A percentile compares a stretch with the other conserved stretches of the same genome.
Evolutionary conservation across 2,888 invertebrate species (phyloP).

Genomic region (Mimachlamys varia): DNA sequence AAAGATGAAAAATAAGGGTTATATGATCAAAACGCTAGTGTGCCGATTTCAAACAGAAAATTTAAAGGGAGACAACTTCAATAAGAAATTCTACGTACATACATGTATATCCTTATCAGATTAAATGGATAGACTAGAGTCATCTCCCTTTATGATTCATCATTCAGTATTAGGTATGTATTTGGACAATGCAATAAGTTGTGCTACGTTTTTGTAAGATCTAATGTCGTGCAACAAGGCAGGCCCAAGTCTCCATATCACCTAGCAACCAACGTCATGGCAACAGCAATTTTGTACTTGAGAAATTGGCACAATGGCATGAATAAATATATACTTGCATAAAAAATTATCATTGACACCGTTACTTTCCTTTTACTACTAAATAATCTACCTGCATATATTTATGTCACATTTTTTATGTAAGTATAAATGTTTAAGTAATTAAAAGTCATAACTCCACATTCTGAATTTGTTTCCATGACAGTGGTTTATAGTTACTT

Average conservation of each 20-base stretch:
- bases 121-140: neutral
- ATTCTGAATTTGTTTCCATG: neutral
- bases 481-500: neutral
- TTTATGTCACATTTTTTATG: neutral
- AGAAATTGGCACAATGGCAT: neutral
- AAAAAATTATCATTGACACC: neutral
- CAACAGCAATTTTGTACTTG: neutral
- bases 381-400: no score
- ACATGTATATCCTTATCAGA: constrained; percentile 24
- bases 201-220: constrained; percentile 31
- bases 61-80: constrained; percentile 3
- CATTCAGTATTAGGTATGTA: constrained; percentile 28
- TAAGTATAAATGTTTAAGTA: neutral
- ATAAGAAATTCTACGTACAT: constrained; percentile 3
- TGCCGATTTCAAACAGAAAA: constrained; percentile 7
- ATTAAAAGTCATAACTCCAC: neutral
- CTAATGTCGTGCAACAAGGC: constrained; percentile 31
- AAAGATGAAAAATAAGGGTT: no score
- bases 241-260: constrained; percentile 25
- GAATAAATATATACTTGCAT: neutral
- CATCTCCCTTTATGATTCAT: neutral
- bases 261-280: constrained; percentile 28
- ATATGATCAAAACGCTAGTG: no score
- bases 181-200: constrained; percentile 36
- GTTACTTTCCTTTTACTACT: no score